Percentiles rank a stretch among this genome's conserved stretches.
Evolutionary conservation across 64 coral and sea anemone species (phyloP).

Genomic region (Montipora sp.): DNA sequence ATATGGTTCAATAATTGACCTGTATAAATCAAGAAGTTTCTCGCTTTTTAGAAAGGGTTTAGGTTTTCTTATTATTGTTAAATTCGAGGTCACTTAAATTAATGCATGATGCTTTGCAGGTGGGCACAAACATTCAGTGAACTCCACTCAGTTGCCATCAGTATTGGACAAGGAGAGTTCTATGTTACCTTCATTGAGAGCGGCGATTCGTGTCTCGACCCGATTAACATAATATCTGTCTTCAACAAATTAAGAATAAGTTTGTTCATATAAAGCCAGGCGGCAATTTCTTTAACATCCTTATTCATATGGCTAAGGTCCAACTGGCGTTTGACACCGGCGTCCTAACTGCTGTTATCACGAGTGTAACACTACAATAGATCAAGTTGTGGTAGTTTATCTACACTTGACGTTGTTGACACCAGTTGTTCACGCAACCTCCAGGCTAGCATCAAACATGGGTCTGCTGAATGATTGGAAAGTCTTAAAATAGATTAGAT

Average conservation of each 20-base stretch:
- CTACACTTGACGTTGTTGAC: too few species aligned
- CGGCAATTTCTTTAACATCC: too few species aligned
- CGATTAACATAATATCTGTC: neutral
- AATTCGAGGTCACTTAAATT: constrained; percentile 7
- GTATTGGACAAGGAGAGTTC: neutral
- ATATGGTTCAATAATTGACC: constrained; percentile 27
- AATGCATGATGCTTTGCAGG: neutral
- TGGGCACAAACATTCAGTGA: neutral
- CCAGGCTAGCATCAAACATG: too few species aligned
- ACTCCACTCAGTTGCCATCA: neutral
- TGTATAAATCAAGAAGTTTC: constrained; percentile 31
- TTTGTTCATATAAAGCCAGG: too few species aligned
- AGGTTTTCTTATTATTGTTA: neutral
- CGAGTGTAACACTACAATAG: too few species aligned
- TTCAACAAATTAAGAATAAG: neutral
- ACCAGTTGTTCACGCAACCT: too few species aligned
- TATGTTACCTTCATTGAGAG: neutral
- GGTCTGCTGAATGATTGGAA: too few species aligned
- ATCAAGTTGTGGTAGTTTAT: too few species aligned
- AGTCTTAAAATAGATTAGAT: too few species aligned
- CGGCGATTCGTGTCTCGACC: neutral
- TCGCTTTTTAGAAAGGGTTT: constrained; percentile 15
- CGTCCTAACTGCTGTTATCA: too few species aligned
- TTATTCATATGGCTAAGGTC: too few species aligned
- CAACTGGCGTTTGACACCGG: too few species aligned